Evolutionary conservation across 2,888 invertebrate species (phyloP), one percentile per base, ranked within the genome.

Genomic region (Drosophila infuscata): DNA sequence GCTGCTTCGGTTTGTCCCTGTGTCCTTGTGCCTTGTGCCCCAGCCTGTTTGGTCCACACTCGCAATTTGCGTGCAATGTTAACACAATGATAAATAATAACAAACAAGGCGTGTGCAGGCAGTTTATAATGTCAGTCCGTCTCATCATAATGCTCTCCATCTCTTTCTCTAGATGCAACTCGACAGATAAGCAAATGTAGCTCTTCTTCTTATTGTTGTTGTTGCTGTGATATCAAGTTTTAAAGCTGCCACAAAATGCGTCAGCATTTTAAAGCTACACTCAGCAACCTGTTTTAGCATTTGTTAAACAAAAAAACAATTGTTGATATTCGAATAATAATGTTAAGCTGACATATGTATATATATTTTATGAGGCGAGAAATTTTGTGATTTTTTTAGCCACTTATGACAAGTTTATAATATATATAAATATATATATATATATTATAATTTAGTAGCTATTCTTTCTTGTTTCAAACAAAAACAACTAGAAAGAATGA

Each of bases 21-120:
- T 15, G 57, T 68, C 64, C 51, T 70, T 57, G 43, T 52, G 65
- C 29, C 57, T 62, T 25, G 25, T 25, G 25, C 25, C 61, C 9
- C 63, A 41, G 49, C 36, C 74, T 63, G 65, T 54, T 78, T 51
- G 68, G 63, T 53, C 63, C 56, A 48, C 25, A 33, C 51, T 65
- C 52, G 63, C 74, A 71, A 87, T 88, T 89, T 85, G 83, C 81
- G 61, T 81, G 67, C 74, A 72, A 74, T 71, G 82, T 48, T 58
- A 76, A 46, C 66, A 81, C 74, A 79, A 85, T 79, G 76, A 90
- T 81, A 85, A 85, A 88, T 89, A 90, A 90, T 91, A 89, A 90
- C 82, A 70, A 79, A 69, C 63, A 88, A 88, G 92, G 93, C 92
- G 93, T 92, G 92, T 92, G 92, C 91, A 87, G 82, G 89, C 89